Base-by-base conservation (phyloP, 2,113 vertebrate species). In the Piprites chloris region DNA sequence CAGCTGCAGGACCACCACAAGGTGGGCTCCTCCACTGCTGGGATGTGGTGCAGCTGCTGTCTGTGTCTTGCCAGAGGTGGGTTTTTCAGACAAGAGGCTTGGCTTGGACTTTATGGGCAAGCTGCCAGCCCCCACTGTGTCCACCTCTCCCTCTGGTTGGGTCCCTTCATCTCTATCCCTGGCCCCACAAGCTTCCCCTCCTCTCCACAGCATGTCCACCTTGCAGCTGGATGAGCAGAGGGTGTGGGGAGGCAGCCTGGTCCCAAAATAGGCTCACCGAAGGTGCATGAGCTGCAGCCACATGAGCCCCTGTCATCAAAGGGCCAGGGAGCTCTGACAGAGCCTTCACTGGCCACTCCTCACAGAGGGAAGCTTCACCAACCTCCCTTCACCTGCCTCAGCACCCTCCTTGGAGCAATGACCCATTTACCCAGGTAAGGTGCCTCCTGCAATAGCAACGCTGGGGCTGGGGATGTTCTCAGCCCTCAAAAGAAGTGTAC, bases 381-480 rank as follows among this genome's bases (percentile, higher is more conserved):
- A 26, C 22, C 4, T 1, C 15, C 44, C 11, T n/a, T 81, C n/a
- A n/a, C n/a, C 68, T 46, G 55, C 62, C 21, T 42, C 50, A 30
- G 80, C 63, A 66, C 8, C 22, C 9, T 19, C 37, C 19, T 23
- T 27, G 62, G 28, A 46, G 55, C 49, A 16, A n/a, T 10, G 28
- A 41, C 17, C n/a, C 3, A 2, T 41, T 52, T 28, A 30, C 27
- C 16, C 16, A 18, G 0, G 1, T 22, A 52, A 28, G 20, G 6
- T 69, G 49, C 12, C 55, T 1, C 8, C 53, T 26, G n/a, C 11
- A 23, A n/a, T 4, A 42, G 55, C 41, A 71, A 33, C 9, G 1
- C 13, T 35, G 63, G 20, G 18, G 10, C 18, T 71, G 47, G n/a
- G 39, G 12, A 39, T 69, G 61, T 22, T 47, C 46, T 88, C 55